These are phyloP conservation scores for Nudaria mundana DNA, from an alignment of 2,888 invertebrate species.

Conservation along the genomic window DNA sequence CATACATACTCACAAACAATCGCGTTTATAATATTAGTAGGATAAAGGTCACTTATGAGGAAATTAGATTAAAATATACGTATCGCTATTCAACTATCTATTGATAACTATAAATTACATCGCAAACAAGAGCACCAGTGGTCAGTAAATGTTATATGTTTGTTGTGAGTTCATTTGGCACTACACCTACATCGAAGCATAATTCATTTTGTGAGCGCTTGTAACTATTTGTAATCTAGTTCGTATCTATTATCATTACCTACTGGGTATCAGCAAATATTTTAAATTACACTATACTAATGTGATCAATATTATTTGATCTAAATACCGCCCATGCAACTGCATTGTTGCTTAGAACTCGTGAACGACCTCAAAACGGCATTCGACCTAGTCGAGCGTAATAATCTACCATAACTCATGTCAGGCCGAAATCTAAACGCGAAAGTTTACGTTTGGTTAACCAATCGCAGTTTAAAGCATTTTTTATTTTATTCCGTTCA, in stretches of 20 bases:
- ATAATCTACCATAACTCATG: constrained; percentile 75
- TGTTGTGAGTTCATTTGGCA: constrained; percentile 33
- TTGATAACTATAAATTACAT: constrained; percentile 35
- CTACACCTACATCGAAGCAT: constrained; percentile 32
- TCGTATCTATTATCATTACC: constrained; percentile 65
- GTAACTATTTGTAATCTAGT: constrained; percentile 63
- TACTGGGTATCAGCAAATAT: constrained; percentile 36
- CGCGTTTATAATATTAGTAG: too few relatives aligned
- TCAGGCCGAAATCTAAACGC: constrained; percentile 72
- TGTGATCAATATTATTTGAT: constrained; percentile 7
- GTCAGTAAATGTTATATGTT: constrained; percentile 43
- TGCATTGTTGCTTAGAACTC: constrained; percentile 43
- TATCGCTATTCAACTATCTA: constrained; percentile 34
- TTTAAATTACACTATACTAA: too few relatives aligned
- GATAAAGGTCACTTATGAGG: constrained; percentile 57
- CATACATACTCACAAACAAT: too few relatives aligned
- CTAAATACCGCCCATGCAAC: constrained; percentile 5
- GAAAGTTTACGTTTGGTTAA: constrained; percentile 73
- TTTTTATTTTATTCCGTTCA: constrained; percentile 31
- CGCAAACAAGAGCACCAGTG: constrained; percentile 38
- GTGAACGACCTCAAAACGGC: constrained; percentile 79
- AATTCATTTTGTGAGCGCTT: constrained; percentile 58
- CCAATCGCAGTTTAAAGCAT: constrained; percentile 24
- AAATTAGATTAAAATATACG: too few relatives aligned
- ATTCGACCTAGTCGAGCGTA: constrained; percentile 78